Conservation (phyloP, 2,888 invertebrate species). For the Athalia cordata region DNA sequence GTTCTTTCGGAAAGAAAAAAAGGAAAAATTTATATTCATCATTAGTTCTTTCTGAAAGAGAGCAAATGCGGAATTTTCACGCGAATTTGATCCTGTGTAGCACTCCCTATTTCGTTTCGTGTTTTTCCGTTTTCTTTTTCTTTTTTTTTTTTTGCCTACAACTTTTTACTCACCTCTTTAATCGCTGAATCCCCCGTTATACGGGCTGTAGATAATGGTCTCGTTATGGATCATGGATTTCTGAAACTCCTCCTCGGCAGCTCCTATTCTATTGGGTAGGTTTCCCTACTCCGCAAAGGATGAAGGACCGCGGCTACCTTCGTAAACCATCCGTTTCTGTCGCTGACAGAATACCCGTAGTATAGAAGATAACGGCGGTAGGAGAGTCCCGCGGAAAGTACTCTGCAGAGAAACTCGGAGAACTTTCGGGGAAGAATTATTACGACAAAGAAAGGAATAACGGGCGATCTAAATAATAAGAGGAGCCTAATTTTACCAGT, state of each 20-base stretch:
- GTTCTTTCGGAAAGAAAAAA: too few relatives aligned
- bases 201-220: constrained; percentile 37
- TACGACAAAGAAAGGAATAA: too few relatives aligned
- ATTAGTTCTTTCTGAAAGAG: too few relatives aligned
- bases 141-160: not conserved
- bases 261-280: not conserved
- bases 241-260: constrained; percentile 19
- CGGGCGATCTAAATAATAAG: too few relatives aligned
- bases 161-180: not conserved
- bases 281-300: constrained; percentile 1
- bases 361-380: constrained; percentile 15
- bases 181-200: constrained; percentile 3
- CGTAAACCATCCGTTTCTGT: constrained; percentile 64
- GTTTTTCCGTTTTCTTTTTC: too few relatives aligned
- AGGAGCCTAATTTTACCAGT: too few relatives aligned
- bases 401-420: not conserved
- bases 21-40: too few relatives aligned
- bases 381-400: too few relatives aligned
- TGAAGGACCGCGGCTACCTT: constrained; percentile 46
- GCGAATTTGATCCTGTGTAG: too few relatives aligned
- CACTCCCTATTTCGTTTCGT: not conserved
- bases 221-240: constrained; percentile 41
- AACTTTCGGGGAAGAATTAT: too few relatives aligned
- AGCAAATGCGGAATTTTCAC: too few relatives aligned
- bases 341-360: constrained; percentile 58